Conservation (phyloP, 2,113 vertebrate genomes). For the Patagioenas fasciata region DNA sequence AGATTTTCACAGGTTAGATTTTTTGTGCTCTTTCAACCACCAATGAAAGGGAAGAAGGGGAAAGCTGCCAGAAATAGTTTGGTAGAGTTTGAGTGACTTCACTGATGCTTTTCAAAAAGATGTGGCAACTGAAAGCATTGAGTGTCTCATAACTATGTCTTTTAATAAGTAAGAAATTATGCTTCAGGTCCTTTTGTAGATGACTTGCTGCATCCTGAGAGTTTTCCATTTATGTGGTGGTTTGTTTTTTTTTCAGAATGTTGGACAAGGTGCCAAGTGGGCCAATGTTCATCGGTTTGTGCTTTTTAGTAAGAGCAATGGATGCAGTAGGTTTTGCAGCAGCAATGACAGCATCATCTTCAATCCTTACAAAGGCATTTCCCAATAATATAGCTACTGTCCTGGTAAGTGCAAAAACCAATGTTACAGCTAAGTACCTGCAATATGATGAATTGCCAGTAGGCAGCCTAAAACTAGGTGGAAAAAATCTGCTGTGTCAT, state of each 20-base stretch:
- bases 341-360: conserved; percentile 85
- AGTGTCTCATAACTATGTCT: neutral
- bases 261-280: conserved; percentile 83
- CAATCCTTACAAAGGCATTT: conserved; percentile 88
- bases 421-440: neutral
- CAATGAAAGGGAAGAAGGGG: neutral
- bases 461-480: neutral
- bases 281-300: conserved; percentile 81
- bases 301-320: conserved; percentile 86
- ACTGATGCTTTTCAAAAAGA: neutral
- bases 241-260: conserved; percentile 73
- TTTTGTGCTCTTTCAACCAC: neutral
- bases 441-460: neutral
- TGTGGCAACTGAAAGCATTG: neutral
- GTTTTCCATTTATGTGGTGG: neutral
- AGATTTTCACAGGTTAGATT: neutral
- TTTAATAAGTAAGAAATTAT: neutral
- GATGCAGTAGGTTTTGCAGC: conserved; percentile 90
- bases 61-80: neutral
- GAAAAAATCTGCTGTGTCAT: neutral
- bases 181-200: neutral
- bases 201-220: neutral
- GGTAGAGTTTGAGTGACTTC: neutral
- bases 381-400: conserved; percentile 92
- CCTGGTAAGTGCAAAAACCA: conserved; percentile 79